Base-by-base conservation (phyloP, 1,140 invertebrate genomes). In the Cataglyphis hispanica region DNA sequence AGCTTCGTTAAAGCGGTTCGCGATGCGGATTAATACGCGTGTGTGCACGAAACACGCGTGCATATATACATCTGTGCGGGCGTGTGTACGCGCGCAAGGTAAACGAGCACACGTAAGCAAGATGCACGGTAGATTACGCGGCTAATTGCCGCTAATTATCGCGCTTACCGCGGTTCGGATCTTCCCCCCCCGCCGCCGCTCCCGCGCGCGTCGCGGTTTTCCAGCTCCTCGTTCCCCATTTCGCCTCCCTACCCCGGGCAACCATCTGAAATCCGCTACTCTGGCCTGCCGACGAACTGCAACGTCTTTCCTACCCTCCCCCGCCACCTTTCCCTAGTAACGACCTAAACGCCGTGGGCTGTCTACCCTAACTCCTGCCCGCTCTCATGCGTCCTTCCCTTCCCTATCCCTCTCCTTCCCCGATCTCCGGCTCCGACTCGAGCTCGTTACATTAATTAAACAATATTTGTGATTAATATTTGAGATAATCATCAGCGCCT, bases 381-480 rank as follows among this genome's bases (percentile, higher is more conserved):
- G 50, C 78, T 87, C 64, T 86, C 76, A 74, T 86, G 76, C 87
- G 81, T 46, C 7, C 56, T 61, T 31, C 61, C 53, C 31, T 75
- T 85, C 53, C n/a, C 58, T 40, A 6, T 16, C 8, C 40, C 40
- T 13, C 22, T 1, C 31, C 25, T 25, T 19, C 25, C n/a, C 37
- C 43, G 50, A 37, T 66, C 37, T 27, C 27, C 69, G 22, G 77
- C 75, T 87, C 69, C 80, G 67, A 87, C 78, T 86, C 87, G 69
- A 85, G 88, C 92, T 91, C 90, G 92, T 93, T 93, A 93, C 91
- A 92, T 92, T 94, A 94, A 94, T 94, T 93, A 92, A 94, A 93
- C 93, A 93, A 94, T 93, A 94, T 94, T 94, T 93, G 93, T 91
- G 92, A 94, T 94, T 94, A 94, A 94, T 94, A 93, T 94, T 94